Evolutionary conservation across 2,113 vertebrate species (phyloP).

Genomic region (Nibea coibor): DNA sequence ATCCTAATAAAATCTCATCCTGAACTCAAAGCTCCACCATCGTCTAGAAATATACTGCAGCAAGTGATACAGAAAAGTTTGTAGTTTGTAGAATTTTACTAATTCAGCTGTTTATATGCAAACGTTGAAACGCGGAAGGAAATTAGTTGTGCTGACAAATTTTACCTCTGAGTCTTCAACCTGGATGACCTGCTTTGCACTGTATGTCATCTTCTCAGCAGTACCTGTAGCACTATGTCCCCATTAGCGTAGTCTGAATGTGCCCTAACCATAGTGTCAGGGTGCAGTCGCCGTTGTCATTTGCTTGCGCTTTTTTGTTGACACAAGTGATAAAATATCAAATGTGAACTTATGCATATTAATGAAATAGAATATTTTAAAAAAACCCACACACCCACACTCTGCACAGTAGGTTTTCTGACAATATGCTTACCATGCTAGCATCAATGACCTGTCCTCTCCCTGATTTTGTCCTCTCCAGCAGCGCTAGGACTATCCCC

Average conservation of each 20-base stretch:
- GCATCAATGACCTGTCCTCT: slow-evolving; percentile 93
- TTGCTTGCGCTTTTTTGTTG: neutral
- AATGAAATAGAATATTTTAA: neutral
- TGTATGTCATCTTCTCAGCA: neutral
- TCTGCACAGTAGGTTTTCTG: neutral
- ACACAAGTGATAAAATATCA: neutral
- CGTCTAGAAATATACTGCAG: neutral
- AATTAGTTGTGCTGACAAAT: neutral
- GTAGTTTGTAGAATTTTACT: neutral
- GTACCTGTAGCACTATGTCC: neutral
- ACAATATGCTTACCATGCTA: slow-evolving; percentile 89
- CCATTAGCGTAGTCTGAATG: neutral
- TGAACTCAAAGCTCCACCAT: neutral
- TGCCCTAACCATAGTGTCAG: too few species aligned
- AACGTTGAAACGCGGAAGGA: neutral
- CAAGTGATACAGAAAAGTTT: neutral
- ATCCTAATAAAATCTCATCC: neutral
- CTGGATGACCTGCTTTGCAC: neutral
- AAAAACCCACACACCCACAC: neutral
- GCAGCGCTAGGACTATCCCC: slow-evolving; percentile 90
- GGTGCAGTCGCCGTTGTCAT: neutral
- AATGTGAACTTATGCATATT: neutral
- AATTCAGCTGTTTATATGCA: neutral
- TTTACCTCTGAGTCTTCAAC: neutral
- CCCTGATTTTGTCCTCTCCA: slow-evolving; percentile 90